Base-by-base conservation (phyloP, 2,113 vertebrate species). In the Ardeotis arabs region DNA sequence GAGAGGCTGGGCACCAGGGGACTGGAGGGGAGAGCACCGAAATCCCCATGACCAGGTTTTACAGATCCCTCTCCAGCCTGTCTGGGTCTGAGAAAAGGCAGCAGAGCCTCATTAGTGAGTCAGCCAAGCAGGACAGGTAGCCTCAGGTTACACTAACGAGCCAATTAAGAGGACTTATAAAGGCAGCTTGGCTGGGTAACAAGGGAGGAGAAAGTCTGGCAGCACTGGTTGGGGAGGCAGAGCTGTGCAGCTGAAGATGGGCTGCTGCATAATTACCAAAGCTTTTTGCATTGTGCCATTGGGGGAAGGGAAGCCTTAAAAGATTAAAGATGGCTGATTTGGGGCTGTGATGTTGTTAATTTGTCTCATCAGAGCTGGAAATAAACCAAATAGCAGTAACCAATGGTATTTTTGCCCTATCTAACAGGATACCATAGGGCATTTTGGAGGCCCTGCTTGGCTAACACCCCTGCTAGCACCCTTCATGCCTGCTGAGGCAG, bases 71-170 rank as follows among this genome's bases (percentile, higher is more conserved):
- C 89, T 84, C 53, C 88, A 74, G 70, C 37, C 63, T 53, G 74
- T 58, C 84, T 79, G 83, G 74, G 59, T 84, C 37, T 55, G 17
- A 91, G 78, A 52, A 69, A 89, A 89, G 69, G 95, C 97, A 95
- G 63, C 68, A 81, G 94, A 93, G 76, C 19, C 81, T 84, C 93
- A 90, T 97, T 96, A 91, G 80, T 22, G 70, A 78, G 20, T 58
- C 91, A 96, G 95, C 87, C 76, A 89, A 93, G 97, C 91, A 87
- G 96, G 95, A 93, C 95, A 96, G 95, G 95, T 90, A 96, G 93
- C 60, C 62, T 93, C 76, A 95, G 87, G 92, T 95, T 95, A 85
- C 89, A 85, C 87, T 93, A 93, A 97, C 72, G 50, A 96, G 92
- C 86, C 89, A 87, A 75, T 95, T 95, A 96, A 91, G 75, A 89